These are phyloP conservation scores for Hirtodrosophila alboralis DNA, from an alignment of 2,888 invertebrate genomes.

Conservation along the genomic window DNA sequence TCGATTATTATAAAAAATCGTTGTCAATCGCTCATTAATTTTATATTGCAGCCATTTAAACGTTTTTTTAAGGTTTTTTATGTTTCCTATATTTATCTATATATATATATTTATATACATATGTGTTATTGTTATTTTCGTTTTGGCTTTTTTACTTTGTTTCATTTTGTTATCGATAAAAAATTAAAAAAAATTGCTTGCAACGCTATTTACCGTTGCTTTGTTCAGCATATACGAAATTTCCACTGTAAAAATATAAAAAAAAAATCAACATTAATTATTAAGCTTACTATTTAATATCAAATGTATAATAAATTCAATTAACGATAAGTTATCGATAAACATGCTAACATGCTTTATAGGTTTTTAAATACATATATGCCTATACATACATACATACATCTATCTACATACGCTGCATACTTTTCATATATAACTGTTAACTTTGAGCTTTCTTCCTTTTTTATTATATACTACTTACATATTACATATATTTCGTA, in stretches of 20 bases:
- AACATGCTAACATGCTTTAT: constrained; percentile 20
- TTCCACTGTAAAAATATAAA: constrained; percentile 31
- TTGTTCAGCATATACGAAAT: constrained; percentile 30
- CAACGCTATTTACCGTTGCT: constrained; percentile 38
- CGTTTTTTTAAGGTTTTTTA: constrained; percentile 15
- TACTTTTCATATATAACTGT: neutral
- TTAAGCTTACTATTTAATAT: constrained; percentile 16
- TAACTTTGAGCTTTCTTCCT: no score
- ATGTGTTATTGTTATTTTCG: constrained; percentile 7
- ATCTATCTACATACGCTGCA: no score
- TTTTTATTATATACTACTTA: constrained; percentile 1
- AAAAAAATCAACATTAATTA: constrained; percentile 7
- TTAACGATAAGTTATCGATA: constrained; percentile 6
- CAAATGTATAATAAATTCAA: constrained; percentile 13
- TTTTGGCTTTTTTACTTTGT: constrained; percentile 37
- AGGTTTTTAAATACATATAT: constrained; percentile 11
- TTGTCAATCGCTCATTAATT: constrained; percentile 28
- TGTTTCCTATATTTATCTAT: no score
- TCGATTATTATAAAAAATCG: no score
- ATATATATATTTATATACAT: constrained; percentile 14
- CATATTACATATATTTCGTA: constrained; percentile 9
- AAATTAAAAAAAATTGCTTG: constrained; percentile 25
- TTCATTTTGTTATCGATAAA: constrained; percentile 35
- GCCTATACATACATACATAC: constrained; percentile 4
- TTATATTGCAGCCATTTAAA: constrained; percentile 16